Percentiles rank a stretch among this genome's conserved stretches.
These are phyloP conservation scores for Leucophenga montana DNA, from an alignment of 2,888 invertebrate species.

Conservation along the genomic window DNA sequence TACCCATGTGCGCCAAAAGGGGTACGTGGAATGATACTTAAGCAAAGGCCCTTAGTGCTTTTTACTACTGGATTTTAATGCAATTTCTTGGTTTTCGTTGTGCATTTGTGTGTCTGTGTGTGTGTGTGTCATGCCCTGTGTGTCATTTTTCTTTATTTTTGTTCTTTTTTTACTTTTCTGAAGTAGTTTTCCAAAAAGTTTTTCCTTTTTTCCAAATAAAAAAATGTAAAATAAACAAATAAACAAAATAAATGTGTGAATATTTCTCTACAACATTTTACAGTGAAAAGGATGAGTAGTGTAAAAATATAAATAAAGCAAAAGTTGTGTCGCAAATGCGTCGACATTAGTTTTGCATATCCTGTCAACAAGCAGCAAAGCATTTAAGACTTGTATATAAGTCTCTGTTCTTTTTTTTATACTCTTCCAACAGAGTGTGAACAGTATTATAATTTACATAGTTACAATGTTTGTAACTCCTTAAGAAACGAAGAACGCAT, in stretches of 20 bases:
- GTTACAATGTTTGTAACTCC: too few relatives aligned
- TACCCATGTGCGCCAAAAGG: too few relatives aligned
- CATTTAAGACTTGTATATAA: background rate
- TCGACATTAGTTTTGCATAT: conserved; percentile 29
- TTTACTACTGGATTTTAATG: conserved; percentile 12
- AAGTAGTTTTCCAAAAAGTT: conserved; percentile 29
- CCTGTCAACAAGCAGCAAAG: conserved; percentile 23
- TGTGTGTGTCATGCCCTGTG: conserved; percentile 33
- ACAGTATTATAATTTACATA: too few relatives aligned
- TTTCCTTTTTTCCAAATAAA: background rate
- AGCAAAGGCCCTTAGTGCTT: conserved; percentile 29
- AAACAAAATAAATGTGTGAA: background rate
- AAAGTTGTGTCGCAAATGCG: conserved; percentile 23
- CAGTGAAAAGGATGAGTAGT: too few relatives aligned
- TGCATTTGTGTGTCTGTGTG: conserved; percentile 20
- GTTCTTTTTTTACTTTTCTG: conserved; percentile 14
- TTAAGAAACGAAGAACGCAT: too few relatives aligned
- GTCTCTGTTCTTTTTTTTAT: too few relatives aligned
- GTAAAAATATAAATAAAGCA: too few relatives aligned
- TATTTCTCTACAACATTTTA: background rate
- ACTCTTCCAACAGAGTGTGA: too few relatives aligned
- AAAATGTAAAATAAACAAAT: background rate
- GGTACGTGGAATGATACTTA: conserved; percentile 15
- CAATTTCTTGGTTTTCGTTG: conserved; percentile 12
- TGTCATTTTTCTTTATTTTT: conserved; percentile 49